Conservation (phyloP, 2,797 vertebrate species). For the Alexandromys oeconomus region DNA sequence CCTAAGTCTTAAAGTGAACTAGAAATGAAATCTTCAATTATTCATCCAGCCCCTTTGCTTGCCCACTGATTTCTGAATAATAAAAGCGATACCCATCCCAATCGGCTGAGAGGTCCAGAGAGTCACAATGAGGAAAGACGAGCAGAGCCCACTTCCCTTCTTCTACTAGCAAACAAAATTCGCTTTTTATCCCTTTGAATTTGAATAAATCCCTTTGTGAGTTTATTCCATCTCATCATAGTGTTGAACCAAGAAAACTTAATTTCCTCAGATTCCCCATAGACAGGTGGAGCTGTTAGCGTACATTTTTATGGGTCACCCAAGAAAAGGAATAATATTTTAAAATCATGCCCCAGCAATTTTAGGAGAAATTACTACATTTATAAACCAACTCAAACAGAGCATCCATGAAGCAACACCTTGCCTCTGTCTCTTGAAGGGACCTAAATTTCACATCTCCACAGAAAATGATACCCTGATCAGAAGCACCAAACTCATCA, state of each 20-base stretch:
- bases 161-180: background rate
- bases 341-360: slow-evolving; percentile 15
- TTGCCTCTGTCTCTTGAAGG: background rate
- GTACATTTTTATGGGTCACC: background rate
- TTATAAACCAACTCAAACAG: background rate
- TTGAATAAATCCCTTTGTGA: background rate
- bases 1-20: slow-evolving; percentile 55
- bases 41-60: slow-evolving; percentile 66
- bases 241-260: background rate
- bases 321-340: background rate
- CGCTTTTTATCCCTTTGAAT: too few relatives aligned
- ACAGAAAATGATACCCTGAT: background rate
- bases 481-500: fast-evolving
- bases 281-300: background rate
- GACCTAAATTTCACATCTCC: background rate
- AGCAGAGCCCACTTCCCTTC: background rate
- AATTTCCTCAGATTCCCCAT: background rate
- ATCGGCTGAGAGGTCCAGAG: background rate
- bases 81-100: slow-evolving; percentile 4
- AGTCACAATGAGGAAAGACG: background rate
- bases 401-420: background rate
- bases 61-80: slow-evolving; percentile 70
- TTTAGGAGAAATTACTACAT: background rate
- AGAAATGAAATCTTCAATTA: slow-evolving; percentile 75
- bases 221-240: background rate